phyloP scores from a whole-genome alignment of 2,113 vertebrate species.

The Rhabdomys dilectus region DNA sequence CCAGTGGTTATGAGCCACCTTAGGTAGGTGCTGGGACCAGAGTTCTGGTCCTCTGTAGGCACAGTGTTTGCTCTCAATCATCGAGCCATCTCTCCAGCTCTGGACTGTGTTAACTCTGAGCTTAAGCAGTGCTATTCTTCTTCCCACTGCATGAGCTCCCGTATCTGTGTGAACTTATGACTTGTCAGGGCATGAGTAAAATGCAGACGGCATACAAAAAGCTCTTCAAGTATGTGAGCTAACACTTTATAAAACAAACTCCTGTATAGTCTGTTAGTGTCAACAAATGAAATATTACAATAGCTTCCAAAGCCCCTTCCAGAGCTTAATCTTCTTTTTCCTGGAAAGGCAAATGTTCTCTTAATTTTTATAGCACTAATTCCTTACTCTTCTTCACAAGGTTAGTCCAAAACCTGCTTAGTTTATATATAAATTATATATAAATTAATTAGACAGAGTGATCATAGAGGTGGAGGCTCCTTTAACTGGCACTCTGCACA shows the following conservation, averaged over 20 bases:
- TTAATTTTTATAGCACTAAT: background rate
- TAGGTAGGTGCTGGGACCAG: background rate
- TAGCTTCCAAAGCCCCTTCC: background rate
- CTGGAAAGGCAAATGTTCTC: background rate
- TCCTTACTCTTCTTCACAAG: conserved; percentile 19
- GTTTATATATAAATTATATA: background rate
- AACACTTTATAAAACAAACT: background rate
- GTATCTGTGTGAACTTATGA: background rate
- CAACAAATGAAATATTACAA: background rate
- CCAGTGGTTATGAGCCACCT: too few relatives aligned
- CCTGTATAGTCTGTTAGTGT: background rate
- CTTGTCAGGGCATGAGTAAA: background rate
- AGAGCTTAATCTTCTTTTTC: background rate
- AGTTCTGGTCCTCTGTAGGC: background rate
- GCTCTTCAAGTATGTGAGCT: background rate
- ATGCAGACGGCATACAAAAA: background rate
- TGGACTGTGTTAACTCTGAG: background rate
- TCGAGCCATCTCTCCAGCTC: background rate
- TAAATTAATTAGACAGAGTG: too few relatives aligned
- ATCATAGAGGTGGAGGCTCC: background rate
- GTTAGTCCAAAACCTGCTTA: conserved; percentile 8
- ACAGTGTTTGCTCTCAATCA: background rate
- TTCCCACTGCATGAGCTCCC: background rate
- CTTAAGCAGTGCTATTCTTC: background rate
- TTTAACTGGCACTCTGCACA: background rate